Evolutionary conservation across 1,140 invertebrate genomes (phyloP).

Genomic region (Piezodorus guildinii): DNA sequence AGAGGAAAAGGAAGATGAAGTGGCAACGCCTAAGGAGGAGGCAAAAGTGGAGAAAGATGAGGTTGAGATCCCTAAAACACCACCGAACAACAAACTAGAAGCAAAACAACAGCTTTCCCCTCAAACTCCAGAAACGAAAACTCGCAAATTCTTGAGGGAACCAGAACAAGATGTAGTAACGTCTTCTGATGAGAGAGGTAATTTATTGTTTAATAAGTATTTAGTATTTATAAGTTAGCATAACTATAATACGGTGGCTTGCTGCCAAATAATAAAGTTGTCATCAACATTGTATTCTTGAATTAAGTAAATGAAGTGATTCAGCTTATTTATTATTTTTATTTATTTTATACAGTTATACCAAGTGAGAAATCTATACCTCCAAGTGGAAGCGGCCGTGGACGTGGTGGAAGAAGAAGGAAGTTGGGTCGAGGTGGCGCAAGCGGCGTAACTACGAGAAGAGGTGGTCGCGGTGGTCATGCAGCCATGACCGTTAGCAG

Average conservation of each 20-base stretch:
- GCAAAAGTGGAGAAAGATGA: neutral
- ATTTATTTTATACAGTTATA: neutral
- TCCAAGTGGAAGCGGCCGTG: slow-evolving; percentile 19
- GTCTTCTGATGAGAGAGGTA: slow-evolving; percentile 6
- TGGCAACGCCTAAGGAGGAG: neutral
- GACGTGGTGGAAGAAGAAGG: slow-evolving; percentile 29
- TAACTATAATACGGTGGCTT: no score
- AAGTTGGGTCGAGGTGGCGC: slow-evolving; percentile 33
- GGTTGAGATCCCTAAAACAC: neutral
- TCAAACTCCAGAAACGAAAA: neutral
- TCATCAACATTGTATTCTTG: no score
- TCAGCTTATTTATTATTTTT: no score
- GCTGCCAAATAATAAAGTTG: no score
- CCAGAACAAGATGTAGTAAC: neutral
- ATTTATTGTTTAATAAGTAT: neutral
- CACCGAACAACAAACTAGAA: neutral
- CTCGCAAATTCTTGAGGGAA: slow-evolving; percentile 1
- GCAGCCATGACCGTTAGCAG: slow-evolving; percentile 36
- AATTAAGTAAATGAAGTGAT: no score
- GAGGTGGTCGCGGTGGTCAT: slow-evolving; percentile 34
- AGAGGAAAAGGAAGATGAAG: neutral
- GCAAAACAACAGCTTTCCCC: neutral
- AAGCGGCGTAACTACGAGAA: slow-evolving; percentile 38
- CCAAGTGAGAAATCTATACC: neutral
- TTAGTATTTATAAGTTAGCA: no score